A percentile compares a stretch with the other conserved stretches of the same genome.
These are phyloP conservation scores for Tamias sibiricus DNA, from an alignment of 2,113 vertebrate species.

Conservation along the genomic window DNA sequence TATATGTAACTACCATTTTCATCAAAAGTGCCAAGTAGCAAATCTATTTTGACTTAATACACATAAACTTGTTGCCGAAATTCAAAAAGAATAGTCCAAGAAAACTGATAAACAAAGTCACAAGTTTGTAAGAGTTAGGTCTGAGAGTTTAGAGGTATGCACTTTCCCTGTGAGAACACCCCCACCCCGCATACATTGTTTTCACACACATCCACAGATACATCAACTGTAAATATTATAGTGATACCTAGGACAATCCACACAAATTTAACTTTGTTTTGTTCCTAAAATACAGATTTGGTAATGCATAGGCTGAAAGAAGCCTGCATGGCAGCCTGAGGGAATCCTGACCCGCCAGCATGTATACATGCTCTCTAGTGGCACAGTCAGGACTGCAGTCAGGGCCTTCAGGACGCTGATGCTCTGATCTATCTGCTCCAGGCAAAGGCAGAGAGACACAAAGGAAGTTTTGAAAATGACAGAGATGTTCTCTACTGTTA, in stretches of 20 bases:
- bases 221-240: neutral
- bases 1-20: neutral
- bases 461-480: neutral
- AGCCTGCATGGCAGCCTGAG: neutral
- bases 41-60: neutral
- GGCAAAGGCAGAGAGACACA: neutral
- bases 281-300: neutral
- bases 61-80: slow-evolving; percentile 3
- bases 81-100: neutral
- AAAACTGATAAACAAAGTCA: neutral
- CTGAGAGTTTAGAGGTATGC: neutral
- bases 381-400: neutral
- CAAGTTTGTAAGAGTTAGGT: neutral
- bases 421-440: neutral
- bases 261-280: slow-evolving; percentile 43
- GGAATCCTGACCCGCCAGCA: neutral
- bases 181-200: neutral
- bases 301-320: neutral
- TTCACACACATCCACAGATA: neutral
- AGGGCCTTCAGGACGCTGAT: neutral
- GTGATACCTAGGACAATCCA: neutral
- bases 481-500: neutral
- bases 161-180: neutral
- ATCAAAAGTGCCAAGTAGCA: neutral
- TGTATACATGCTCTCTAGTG: neutral